These are phyloP conservation scores for Sanderia malayensis DNA, from an alignment of 30 jellyfish, hydroid and myxozoan genomes.

Conservation along the genomic window DNA sequence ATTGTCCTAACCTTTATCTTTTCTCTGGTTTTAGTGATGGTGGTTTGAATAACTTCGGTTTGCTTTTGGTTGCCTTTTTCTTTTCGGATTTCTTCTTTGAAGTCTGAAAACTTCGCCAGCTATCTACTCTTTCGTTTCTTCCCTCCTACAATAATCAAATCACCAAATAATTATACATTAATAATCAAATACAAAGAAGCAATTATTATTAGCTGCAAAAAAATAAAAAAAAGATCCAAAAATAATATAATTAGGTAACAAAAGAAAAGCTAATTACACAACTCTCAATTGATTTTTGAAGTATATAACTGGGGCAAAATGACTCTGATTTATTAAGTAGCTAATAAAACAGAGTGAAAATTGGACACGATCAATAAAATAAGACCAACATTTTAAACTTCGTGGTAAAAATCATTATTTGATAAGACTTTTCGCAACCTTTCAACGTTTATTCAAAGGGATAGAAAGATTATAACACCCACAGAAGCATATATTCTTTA, in stretches of 20 bases:
- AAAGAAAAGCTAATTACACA: too few species aligned
- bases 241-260: too few species aligned
- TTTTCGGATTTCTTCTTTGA: slow-evolving; percentile 74
- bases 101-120: slow-evolving; percentile 91
- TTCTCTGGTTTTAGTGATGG: slow-evolving; percentile 86
- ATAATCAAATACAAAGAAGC: too few species aligned
- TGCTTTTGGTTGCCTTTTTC: slow-evolving; percentile 21
- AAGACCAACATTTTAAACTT: neutral
- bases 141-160: slow-evolving; percentile 90
- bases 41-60: slow-evolving; percentile 75
- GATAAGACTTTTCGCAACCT: neutral
- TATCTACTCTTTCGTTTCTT: slow-evolving; percentile 85
- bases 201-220: too few species aligned
- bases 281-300: too few species aligned
- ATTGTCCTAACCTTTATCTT: slow-evolving; percentile 44
- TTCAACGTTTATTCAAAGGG: neutral
- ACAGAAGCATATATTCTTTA: neutral
- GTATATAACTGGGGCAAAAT: too few species aligned
- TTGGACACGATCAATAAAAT: too few species aligned
- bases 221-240: too few species aligned
- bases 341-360: too few species aligned
- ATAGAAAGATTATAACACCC: neutral
- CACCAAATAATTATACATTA: too few species aligned
- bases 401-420: neutral
- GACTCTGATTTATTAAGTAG: too few species aligned